Conservation (phyloP, 2,797 vertebrate genomes). For the Menidia menidia region DNA sequence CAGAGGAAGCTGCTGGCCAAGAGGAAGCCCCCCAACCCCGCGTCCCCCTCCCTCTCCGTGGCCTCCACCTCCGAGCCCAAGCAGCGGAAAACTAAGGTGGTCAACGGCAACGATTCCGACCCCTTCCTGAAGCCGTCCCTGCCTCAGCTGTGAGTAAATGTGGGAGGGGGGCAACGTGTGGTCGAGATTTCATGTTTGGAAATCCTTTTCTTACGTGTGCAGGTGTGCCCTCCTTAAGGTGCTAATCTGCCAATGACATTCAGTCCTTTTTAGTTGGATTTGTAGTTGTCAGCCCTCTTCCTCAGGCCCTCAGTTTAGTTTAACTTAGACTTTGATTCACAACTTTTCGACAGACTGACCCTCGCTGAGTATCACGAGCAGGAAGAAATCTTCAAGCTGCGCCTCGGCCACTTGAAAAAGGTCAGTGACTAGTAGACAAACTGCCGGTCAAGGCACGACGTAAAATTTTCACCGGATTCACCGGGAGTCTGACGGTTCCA, state of each 20-base stretch:
- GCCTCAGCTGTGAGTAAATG: slow-evolving; percentile 91
- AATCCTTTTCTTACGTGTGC: too few species aligned
- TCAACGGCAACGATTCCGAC: slow-evolving; percentile 98
- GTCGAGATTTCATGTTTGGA: too few species aligned
- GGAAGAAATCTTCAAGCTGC: slow-evolving; percentile 99
- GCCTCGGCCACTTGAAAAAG: slow-evolving; percentile 94
- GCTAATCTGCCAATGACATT: too few species aligned
- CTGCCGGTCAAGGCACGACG: too few species aligned
- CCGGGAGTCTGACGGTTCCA: slow-evolving; percentile 54
- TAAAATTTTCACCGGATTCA: too few species aligned
- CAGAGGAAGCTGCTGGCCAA: slow-evolving; percentile 98
- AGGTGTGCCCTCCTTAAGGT: too few species aligned
- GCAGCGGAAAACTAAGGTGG: slow-evolving; percentile 98
- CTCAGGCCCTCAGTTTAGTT: too few species aligned
- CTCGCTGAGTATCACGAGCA: slow-evolving; percentile 98
- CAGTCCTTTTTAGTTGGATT: too few species aligned
- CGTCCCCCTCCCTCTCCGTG: slow-evolving; percentile 88
- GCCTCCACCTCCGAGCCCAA: slow-evolving; percentile 95
- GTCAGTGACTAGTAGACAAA: slow-evolving; percentile 31
- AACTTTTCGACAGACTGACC: slow-evolving; percentile 86
- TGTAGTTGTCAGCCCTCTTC: too few species aligned
- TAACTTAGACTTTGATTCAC: background rate
- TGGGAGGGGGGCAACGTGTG: too few species aligned
- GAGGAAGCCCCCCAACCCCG: slow-evolving; percentile 95
- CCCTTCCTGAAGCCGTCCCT: slow-evolving; percentile 97